Percentiles rank a stretch among this genome's conserved stretches.
Conservation (phyloP, 1,140 invertebrate species). For the Apocrypta bakeri region DNA sequence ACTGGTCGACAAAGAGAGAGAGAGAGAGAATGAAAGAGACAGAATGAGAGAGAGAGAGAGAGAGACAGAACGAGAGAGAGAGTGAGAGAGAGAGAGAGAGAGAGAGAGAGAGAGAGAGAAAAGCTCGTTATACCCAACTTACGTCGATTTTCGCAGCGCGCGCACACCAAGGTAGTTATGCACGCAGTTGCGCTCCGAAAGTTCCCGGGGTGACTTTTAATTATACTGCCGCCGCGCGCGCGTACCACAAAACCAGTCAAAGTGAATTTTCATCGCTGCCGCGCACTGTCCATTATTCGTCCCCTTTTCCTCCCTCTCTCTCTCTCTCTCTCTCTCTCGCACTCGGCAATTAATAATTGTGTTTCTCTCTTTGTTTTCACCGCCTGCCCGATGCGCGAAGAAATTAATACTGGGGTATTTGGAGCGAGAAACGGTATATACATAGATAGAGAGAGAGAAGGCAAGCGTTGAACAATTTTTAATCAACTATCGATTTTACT, state of each 20-base stretch:
- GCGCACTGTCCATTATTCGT: constrained; percentile 13
- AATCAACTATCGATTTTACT: neutral
- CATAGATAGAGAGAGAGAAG: no score
- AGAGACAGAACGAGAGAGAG: no score
- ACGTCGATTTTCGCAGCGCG: constrained; percentile 4
- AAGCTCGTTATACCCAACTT: constrained; percentile 13
- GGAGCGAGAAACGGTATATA: neutral
- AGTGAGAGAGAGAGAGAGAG: neutral
- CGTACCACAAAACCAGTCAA: constrained; percentile 2
- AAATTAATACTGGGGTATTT: neutral
- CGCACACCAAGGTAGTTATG: neutral
- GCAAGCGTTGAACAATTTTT: neutral
- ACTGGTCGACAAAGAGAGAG: no score
- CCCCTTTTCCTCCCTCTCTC: neutral
- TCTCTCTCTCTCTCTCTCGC: neutral
- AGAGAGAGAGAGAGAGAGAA: neutral
- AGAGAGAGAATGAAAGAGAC: neutral
- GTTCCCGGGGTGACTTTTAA: constrained; percentile 35
- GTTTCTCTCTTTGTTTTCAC: neutral
- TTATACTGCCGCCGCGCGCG: neutral
- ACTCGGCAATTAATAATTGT: constrained; percentile 10
- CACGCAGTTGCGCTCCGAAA: neutral
- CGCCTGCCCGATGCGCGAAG: neutral
- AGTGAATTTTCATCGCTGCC: constrained; percentile 36
- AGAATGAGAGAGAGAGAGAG: no score